Evolutionary conservation across 2,797 vertebrate species (phyloP), one percentile per base, ranked within the genome.

Genomic region (Etheostoma perlongum): DNA sequence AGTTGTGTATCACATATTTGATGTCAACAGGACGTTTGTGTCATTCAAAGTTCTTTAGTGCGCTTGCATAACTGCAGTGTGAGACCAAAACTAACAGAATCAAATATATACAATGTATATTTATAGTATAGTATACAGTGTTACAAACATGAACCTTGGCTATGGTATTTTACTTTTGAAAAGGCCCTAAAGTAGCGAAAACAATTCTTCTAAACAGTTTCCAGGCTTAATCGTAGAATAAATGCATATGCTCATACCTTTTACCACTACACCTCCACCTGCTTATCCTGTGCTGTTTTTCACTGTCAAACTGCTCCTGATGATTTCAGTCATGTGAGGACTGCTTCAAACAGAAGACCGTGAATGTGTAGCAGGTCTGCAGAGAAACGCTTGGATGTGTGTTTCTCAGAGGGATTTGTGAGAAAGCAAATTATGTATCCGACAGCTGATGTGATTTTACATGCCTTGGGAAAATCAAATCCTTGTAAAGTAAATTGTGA

Each of bases 371-470:
- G 58, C 59, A 58, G 72, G 36, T 36, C 67, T 54, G 47, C 2
- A 59, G 13, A 67, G 70, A 84, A 52, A 59, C 1, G 6, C 75
- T 46, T 6, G 18, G 51, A 62, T 64, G 75, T 81, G 52, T 0
- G 21, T 71, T 78, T 49, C 71, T 79, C 60, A 14, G 36, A 75
- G 63, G 82, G 72, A 81, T 75, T 79, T 74, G 21, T 18, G 11
- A 78, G 47, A 55, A 73, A 67, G 68, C 66, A 80, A 82, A 85
- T 86, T 65, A 84, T 21, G 62, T 36, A 68, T 79, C 15, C 74
- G 86, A 78, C 88, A 83, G 64, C 78, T 86, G 67, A 69, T 72
- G 78, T 46, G 53, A 85, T 81, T 81, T 76, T 66, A 78, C 78
- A 80, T 21, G 62, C 66, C 58, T 61, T n/a, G 49, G 47, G 71